Evolutionary conservation across 2,888 invertebrate species (phyloP).

Genomic region (Acleris emargana): DNA sequence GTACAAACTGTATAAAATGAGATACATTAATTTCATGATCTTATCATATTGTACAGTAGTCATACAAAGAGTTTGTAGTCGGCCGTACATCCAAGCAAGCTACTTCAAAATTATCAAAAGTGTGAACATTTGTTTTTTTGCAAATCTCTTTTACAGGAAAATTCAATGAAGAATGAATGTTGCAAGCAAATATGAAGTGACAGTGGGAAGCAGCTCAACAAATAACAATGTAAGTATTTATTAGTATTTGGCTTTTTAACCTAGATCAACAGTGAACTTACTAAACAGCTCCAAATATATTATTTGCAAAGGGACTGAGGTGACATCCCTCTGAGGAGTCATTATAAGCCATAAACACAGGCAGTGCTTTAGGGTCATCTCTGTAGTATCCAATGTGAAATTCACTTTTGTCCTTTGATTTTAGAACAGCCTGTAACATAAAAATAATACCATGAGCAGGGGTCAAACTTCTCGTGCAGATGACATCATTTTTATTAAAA

Average conservation of each 20-base stretch:
- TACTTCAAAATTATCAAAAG: no score
- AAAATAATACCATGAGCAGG: conserved; percentile 1
- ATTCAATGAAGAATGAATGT: no score
- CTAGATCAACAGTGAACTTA: conserved; percentile 66
- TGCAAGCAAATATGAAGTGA: no score
- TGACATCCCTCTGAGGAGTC: conserved; percentile 86
- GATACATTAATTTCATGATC: conserved; percentile 11
- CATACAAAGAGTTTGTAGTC: no score
- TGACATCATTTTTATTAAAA: no score
- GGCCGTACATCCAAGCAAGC: no score
- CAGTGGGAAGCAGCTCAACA: no score
- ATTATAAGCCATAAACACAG: conserved; percentile 91
- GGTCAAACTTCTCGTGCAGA: no score
- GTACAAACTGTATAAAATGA: conserved; percentile 69
- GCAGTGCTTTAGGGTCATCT: conserved; percentile 89
- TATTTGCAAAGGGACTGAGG: conserved; percentile 89
- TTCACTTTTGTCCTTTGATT: conserved; percentile 86
- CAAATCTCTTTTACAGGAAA: no score
- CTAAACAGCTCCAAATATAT: conserved; percentile 91
- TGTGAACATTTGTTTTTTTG: no score
- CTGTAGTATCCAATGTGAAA: conserved; percentile 96
- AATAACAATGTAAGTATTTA: neutral
- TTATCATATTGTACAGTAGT: no score
- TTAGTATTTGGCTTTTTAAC: neutral
- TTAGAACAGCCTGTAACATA: conserved; percentile 86